Base-by-base conservation (phyloP, 2,888 invertebrate species). In the Platycheirus albimanus region DNA sequence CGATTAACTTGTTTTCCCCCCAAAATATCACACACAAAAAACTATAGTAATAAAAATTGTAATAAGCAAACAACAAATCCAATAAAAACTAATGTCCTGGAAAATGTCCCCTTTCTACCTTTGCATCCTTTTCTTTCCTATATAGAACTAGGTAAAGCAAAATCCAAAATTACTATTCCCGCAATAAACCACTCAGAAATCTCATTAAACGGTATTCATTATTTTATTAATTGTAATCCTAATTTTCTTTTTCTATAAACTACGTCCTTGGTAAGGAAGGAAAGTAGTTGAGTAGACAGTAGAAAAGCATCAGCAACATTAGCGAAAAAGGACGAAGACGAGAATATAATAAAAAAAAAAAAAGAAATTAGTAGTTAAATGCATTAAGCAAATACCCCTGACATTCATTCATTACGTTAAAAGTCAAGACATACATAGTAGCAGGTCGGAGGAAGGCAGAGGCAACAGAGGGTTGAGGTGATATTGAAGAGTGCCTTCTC, bases 211-310 rank as follows among this genome's bases (percentile, higher is more conserved):
- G 51, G 56, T 11, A 67, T 77, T 81, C 64, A 71, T 77, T 77
- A 77, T 71, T 61, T 66, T 28, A 66, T 66, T 76, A 80, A 80
- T 76, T 77, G 77, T 77, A 52, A 77, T 81, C 70, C 80, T 71
- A 76, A 81, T 81, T 81, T 70, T 47, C 36, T n/a, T 51, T 38
- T 17, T 47, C 47, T 51, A 51, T 51, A 41, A n/a, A n/a, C n/a
- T 41, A 66, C 47, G 17, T 15, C 30, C 43, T 43, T 19, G 3
- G 17, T 11, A 30, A 28, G 8, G 20, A 17, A 17, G 28, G 6
- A 24, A 24, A 24, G 13, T 19, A 19, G 4, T n/a, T 1, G n/a
- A 13, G 54, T 8, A 30, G 24, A n/a, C 30, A 30, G 24, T 28
- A 33, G 8, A 33, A 4, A 2, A 33, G 8, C 30, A 33, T 4